These are phyloP conservation scores for Phasia obesa DNA, from an alignment of 2,888 invertebrate species.

Conservation along the genomic window DNA sequence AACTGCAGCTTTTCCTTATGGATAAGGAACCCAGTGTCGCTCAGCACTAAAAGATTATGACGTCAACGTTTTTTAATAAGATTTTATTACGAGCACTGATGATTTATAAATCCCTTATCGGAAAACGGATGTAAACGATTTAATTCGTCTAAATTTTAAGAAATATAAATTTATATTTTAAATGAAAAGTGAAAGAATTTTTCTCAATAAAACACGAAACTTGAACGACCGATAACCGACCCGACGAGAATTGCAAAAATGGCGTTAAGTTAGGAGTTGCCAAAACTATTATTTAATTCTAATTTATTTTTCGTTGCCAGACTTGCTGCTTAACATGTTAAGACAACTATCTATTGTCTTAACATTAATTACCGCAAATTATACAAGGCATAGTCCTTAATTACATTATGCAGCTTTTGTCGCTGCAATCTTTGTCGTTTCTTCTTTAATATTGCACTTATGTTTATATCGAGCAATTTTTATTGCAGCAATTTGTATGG, in stretches of 20 bases:
- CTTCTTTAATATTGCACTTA: too few relatives aligned
- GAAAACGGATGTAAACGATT: not conserved
- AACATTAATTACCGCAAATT: too few relatives aligned
- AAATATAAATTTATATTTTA: conserved; percentile 28
- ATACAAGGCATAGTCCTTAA: too few relatives aligned
- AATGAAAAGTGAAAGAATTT: conserved; percentile 43
- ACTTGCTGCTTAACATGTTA: too few relatives aligned
- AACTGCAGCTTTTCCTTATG: conserved; percentile 49
- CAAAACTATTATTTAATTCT: not conserved
- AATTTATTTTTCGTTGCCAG: conserved; percentile 4
- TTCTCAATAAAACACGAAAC: conserved; percentile 32
- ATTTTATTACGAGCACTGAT: not conserved
- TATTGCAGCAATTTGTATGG: too few relatives aligned
- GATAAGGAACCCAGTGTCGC: conserved; percentile 28
- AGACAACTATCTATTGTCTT: too few relatives aligned
- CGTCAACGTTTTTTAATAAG: conserved; percentile 14
- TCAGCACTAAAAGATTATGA: conserved; percentile 11
- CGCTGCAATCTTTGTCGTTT: too few relatives aligned
- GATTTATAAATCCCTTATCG: not conserved
- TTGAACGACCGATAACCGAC: conserved; percentile 36
- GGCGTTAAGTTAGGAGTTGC: conserved; percentile 35
- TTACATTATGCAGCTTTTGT: too few relatives aligned
- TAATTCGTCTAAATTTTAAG: not conserved
- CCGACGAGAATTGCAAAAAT: conserved; percentile 48
- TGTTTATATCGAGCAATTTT: too few relatives aligned